Conservation (phyloP, 2,113 vertebrate genomes). For the Sula dactylatra region DNA sequence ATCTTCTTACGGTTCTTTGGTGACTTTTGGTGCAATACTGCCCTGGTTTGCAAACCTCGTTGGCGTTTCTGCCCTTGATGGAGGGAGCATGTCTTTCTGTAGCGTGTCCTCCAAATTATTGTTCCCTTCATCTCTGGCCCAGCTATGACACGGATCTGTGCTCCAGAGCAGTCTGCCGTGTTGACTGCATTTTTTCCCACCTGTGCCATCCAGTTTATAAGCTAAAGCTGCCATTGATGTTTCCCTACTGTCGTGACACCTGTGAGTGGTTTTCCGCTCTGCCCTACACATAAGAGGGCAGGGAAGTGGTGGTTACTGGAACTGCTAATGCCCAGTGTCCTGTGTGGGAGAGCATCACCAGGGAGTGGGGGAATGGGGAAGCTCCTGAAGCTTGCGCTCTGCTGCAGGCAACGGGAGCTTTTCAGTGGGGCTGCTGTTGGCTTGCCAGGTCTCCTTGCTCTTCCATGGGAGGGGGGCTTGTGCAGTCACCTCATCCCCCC, state of each 20-base stretch:
- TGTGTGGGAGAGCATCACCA: too few species aligned
- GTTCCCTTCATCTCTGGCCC: neutral
- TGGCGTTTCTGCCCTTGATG: neutral
- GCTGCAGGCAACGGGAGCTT: accelerated
- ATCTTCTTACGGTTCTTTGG: neutral
- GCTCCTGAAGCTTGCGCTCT: neutral
- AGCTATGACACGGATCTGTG: neutral
- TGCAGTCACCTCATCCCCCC: neutral
- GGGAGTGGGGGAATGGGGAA: neutral
- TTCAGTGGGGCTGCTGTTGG: neutral
- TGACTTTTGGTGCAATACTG: neutral
- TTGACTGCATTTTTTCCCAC: neutral
- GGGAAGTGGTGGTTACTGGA: neutral
- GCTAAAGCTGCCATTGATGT: neutral
- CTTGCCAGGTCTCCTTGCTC: neutral
- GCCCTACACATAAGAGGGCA: too few species aligned
- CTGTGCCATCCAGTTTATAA: neutral
- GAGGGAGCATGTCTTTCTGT: neutral
- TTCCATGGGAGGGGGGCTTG: accelerated
- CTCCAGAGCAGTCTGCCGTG: neutral
- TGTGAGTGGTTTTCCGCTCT: neutral
- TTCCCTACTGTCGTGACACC: neutral
- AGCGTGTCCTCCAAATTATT: neutral
- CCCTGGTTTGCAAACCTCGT: neutral
- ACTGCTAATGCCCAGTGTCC: neutral